Conservation (phyloP, 2,888 invertebrate species). For the Cetonia aurata region DNA sequence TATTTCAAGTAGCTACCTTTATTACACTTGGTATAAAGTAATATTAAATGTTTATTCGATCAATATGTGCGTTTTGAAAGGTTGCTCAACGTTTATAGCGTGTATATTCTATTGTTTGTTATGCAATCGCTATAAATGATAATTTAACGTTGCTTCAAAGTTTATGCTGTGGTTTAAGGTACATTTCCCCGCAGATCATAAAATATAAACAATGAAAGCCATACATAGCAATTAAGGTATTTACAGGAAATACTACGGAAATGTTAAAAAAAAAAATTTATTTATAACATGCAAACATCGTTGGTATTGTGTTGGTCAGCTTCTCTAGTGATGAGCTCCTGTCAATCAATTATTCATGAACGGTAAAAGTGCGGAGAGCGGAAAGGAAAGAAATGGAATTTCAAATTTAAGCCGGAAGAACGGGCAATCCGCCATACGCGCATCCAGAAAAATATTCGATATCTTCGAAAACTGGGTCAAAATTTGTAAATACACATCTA, state of each 20-base stretch:
- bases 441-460: background rate
- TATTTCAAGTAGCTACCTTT: too few species aligned
- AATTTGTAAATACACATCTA: conserved; percentile 1
- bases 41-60: too few species aligned
- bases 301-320: conserved; percentile 5
- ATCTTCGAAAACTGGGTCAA: conserved; percentile 11
- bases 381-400: conserved; percentile 10
- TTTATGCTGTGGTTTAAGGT: too few species aligned
- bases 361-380: conserved; percentile 2
- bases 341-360: conserved; percentile 28
- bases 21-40: too few species aligned
- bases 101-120: too few species aligned
- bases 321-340: background rate
- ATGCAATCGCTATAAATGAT: too few species aligned
- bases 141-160: too few species aligned
- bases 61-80: too few species aligned
- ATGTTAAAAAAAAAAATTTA: too few species aligned
- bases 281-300: background rate
- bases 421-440: conserved; percentile 1
- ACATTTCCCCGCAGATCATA: too few species aligned
- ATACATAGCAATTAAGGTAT: background rate
- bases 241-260: background rate
- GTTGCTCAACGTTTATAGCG: too few species aligned
- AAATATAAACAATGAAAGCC: background rate
- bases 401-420: conserved; percentile 7